phyloP scores from a whole-genome alignment of 2,113 vertebrate species.

The Ailurus styani region DNA sequence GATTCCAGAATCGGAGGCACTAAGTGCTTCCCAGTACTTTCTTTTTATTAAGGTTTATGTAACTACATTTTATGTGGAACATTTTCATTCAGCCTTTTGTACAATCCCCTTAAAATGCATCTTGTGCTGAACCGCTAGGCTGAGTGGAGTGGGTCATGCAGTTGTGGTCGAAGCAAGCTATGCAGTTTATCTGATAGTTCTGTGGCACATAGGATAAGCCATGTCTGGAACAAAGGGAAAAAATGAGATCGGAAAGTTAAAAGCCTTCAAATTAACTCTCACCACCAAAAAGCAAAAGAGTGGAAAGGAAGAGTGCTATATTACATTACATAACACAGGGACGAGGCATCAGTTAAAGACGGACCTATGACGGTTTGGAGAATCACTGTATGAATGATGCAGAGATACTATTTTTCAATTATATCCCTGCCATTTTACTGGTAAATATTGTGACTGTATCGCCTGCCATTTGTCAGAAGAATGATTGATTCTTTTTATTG shows the following conservation, averaged over 20 bases:
- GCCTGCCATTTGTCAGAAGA: slow-evolving; percentile 67
- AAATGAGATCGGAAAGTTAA: slow-evolving; percentile 69
- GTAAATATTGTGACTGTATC: slow-evolving; percentile 68
- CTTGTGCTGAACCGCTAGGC: background rate
- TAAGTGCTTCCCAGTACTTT: background rate
- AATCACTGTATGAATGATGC: background rate
- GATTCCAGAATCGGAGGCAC: background rate
- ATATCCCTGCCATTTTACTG: slow-evolving; percentile 70
- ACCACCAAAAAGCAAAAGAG: slow-evolving; percentile 37
- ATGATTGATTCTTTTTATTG: slow-evolving; percentile 62
- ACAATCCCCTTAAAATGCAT: slow-evolving; percentile 51
- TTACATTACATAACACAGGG: slow-evolving; percentile 52
- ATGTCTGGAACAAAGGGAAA: slow-evolving; percentile 36
- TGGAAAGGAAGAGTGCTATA: background rate
- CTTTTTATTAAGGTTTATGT: slow-evolving; percentile 68
- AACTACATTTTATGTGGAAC: slow-evolving; percentile 51
- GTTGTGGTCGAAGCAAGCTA: slow-evolving; percentile 41
- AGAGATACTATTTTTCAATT: slow-evolving; percentile 67
- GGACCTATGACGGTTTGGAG: background rate
- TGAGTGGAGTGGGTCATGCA: slow-evolving; percentile 25
- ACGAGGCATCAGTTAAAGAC: slow-evolving; percentile 53
- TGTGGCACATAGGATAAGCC: slow-evolving; percentile 50
- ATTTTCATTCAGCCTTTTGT: slow-evolving; percentile 63
- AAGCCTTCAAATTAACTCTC: slow-evolving; percentile 70
- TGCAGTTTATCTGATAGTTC: slow-evolving; percentile 43